Evolutionary conservation across 2,113 vertebrate species (phyloP).

Genomic region (Otis tarda): DNA sequence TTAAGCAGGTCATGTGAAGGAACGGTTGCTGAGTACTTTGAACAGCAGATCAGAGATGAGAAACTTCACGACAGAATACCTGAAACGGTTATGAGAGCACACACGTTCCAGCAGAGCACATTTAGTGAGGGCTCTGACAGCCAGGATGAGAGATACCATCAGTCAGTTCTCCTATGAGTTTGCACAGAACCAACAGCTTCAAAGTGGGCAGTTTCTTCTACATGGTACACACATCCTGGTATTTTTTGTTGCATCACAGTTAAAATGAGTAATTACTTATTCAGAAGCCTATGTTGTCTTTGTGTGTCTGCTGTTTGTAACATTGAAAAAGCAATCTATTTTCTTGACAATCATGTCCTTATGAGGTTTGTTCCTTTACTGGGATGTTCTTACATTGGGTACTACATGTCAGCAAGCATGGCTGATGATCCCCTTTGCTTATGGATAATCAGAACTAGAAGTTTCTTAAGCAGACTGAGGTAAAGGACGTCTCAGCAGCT

Average conservation of each 20-base stretch:
- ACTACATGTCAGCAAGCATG: background rate
- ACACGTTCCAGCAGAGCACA: background rate
- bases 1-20: background rate
- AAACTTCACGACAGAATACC: background rate
- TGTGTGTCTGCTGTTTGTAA: background rate
- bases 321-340: background rate
- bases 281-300: background rate
- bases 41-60: background rate
- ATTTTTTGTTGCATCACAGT: background rate
- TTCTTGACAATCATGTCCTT: background rate
- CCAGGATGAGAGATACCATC: background rate
- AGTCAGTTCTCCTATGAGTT: background rate
- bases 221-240: background rate
- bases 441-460: background rate
- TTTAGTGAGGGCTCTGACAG: background rate
- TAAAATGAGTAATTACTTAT: background rate
- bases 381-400: background rate
- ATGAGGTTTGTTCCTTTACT: background rate
- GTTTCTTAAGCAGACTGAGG: background rate
- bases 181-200: background rate
- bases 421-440: background rate
- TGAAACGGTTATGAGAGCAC: background rate
- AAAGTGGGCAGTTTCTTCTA: background rate
- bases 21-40: background rate
- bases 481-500: background rate